phyloP scores from a whole-genome alignment of 1,140 invertebrate species.

The Macrostomum lignano region DNA sequence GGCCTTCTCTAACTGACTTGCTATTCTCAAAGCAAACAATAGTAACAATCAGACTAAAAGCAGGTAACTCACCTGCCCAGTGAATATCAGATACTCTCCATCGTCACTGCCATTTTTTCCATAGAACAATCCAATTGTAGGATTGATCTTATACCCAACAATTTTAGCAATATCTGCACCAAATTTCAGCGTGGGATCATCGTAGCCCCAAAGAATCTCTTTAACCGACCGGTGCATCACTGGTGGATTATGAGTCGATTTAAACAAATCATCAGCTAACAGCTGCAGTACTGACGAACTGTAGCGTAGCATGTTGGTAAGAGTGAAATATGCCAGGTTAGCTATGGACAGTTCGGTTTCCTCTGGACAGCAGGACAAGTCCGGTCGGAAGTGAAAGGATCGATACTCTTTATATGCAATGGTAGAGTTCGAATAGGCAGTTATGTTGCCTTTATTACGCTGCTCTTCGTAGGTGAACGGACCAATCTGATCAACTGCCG shows the following conservation, averaged over 20 bases:
- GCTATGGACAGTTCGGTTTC: conserved; percentile 21
- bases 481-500: conserved; percentile 47
- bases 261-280: background rate
- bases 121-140: too few relatives aligned
- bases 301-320: too few relatives aligned
- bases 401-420: conserved; percentile 17
- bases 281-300: conserved; percentile 12
- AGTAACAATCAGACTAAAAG: too few relatives aligned
- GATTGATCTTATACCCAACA: too few relatives aligned
- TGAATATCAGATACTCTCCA: too few relatives aligned
- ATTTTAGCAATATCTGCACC: conserved; percentile 8
- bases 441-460: conserved; percentile 7
- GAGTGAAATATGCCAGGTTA: conserved; percentile 22
- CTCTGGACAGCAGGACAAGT: conserved; percentile 13
- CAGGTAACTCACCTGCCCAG: too few relatives aligned
- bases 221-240: conserved; percentile 7
- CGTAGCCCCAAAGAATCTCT: conserved; percentile 8
- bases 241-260: background rate
- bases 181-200: conserved; percentile 10
- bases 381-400: conserved; percentile 11
- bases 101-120: too few relatives aligned
- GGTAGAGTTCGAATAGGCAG: conserved; percentile 16
- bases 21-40: too few relatives aligned
- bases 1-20: too few relatives aligned
- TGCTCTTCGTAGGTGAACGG: conserved; percentile 62